Conservation (phyloP, 2,888 invertebrate genomes). For the Agrotis segetum region DNA sequence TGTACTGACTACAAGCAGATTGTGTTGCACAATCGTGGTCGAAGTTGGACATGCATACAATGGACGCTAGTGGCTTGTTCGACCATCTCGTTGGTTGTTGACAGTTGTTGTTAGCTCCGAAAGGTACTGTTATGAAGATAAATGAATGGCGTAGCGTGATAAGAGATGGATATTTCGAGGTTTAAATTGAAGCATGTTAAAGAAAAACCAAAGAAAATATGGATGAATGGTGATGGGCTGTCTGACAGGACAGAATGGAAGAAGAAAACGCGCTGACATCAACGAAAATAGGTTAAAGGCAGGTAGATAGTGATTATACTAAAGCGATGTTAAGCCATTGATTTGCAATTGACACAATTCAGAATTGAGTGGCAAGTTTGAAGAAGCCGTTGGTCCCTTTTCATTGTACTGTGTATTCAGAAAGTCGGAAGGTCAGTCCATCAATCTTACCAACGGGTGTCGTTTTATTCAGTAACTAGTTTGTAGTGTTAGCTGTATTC, state of each 20-base stretch:
- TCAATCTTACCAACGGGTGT: background rate
- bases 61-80: constrained; percentile 23
- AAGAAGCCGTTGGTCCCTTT: background rate
- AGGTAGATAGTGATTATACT: background rate
- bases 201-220: too few relatives aligned
- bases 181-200: background rate
- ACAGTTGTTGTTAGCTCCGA: constrained; percentile 15
- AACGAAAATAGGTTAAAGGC: too few relatives aligned
- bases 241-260: too few relatives aligned
- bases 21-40: constrained; percentile 50
- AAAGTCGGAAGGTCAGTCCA: background rate
- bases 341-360: too few relatives aligned
- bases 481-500: background rate
- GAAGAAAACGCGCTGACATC: too few relatives aligned
- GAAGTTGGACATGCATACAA: constrained; percentile 39
- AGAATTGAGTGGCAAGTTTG: too few relatives aligned
- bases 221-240: too few relatives aligned
- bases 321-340: background rate
- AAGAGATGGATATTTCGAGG: background rate
- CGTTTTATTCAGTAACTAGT: background rate
- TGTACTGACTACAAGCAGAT: constrained; percentile 41
- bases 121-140: constrained; percentile 16
- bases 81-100: constrained; percentile 30
- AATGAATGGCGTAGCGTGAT: background rate
- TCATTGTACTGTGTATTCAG: background rate